Evolutionary conservation across 2,888 invertebrate species (phyloP).

Genomic region (Eupithecia subfuscata): DNA sequence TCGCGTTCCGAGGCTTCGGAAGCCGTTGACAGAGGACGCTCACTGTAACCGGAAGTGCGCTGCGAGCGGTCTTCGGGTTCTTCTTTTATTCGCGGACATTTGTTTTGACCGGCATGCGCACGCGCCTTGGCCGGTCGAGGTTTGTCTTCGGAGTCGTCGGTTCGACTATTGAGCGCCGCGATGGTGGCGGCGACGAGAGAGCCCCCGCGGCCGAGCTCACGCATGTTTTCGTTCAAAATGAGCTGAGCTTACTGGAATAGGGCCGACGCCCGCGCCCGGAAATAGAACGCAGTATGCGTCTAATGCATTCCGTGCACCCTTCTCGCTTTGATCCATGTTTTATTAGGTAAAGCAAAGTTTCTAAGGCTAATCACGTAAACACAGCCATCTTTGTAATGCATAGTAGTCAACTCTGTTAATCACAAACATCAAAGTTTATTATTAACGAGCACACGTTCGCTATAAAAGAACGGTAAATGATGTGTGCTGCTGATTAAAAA

Average conservation of each 20-base stretch:
- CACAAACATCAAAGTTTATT: conserved; percentile 34
- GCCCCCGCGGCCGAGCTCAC: conserved; percentile 82
- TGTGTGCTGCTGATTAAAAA: conserved; percentile 41
- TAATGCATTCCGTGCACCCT: conserved; percentile 76
- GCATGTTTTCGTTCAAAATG: conserved; percentile 82
- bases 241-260: conserved; percentile 74
- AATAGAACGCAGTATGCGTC: conserved; percentile 78
- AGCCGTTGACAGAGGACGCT: conserved; percentile 78
- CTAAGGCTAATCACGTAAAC: conserved; percentile 45
- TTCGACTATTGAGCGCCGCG: conserved; percentile 77
- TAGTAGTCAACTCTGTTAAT: conserved; percentile 37
- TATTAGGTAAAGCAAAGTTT: conserved; percentile 54
- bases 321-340: conserved; percentile 69
- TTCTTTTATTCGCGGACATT: conserved; percentile 54
- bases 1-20: conserved; percentile 79
- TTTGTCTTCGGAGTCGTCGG: conserved; percentile 66
- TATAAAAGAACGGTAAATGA: conserved; percentile 42
- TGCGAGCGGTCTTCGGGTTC: conserved; percentile 62
- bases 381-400: conserved; percentile 43
- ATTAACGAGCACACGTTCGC: conserved; percentile 36
- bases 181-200: conserved; percentile 85
- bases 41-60: conserved; percentile 72
- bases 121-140: conserved; percentile 65
- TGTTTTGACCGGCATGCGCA: conserved; percentile 59
- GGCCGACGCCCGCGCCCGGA: conserved; percentile 79